Evolutionary conservation across 2,113 vertebrate genomes (phyloP).

Genomic region (Chamaea fasciata): DNA sequence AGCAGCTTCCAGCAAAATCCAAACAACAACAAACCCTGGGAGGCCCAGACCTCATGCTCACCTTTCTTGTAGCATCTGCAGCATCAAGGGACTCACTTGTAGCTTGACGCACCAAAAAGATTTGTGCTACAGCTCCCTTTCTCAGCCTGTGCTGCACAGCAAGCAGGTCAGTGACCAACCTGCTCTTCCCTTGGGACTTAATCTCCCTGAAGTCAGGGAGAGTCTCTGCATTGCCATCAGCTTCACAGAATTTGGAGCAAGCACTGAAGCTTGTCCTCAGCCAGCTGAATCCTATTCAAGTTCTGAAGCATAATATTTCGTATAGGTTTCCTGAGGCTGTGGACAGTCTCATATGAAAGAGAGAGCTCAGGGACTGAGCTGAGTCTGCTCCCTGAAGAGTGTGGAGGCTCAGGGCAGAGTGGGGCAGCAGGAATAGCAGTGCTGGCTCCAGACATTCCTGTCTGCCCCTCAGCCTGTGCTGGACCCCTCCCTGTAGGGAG

Average conservation of each 20-base stretch:
- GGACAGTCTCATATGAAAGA: not conserved
- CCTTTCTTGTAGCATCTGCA: not conserved
- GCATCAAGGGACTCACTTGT: not conserved
- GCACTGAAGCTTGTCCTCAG: not conserved
- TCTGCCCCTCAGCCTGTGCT: not conserved
- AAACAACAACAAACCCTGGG: not conserved
- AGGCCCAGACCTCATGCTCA: not conserved
- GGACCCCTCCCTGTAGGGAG: not conserved
- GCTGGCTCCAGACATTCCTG: not conserved
- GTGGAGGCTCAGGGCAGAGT: not conserved
- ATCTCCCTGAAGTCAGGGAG: not conserved
- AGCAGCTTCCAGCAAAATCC: not conserved
- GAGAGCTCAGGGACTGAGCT: not conserved
- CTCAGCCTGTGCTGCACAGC: not conserved
- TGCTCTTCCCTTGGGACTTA: not conserved
- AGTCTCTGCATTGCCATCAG: not conserved
- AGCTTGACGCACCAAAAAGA: not conserved
- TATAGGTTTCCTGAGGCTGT: not conserved
- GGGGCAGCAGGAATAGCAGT: not conserved
- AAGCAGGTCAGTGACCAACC: not conserved
- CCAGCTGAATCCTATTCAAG: not conserved
- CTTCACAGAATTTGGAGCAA: not conserved
- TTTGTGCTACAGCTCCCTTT: not conserved
- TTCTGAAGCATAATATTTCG: not conserved
- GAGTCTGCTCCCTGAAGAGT: not conserved